Conservation (phyloP, 1,140 invertebrate genomes). For the Conopomorpha cramerella region DNA sequence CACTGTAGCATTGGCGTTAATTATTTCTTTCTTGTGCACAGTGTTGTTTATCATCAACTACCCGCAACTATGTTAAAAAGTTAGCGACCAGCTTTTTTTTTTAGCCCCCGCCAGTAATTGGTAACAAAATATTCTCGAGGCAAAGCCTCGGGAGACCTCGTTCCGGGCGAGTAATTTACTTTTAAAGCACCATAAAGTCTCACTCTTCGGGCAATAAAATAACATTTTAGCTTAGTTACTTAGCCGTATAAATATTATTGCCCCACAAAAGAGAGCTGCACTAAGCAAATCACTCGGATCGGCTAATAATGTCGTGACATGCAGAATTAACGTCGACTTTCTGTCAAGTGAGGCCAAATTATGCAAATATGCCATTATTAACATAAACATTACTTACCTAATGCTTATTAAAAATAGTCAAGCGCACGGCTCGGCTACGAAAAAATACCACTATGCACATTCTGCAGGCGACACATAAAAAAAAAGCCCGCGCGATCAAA, state of each 20-base stretch:
- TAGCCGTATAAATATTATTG: constrained; percentile 23
- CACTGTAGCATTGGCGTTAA: too few relatives aligned
- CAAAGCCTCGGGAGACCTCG: too few relatives aligned
- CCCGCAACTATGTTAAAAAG: too few relatives aligned
- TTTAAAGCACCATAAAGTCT: constrained; percentile 56
- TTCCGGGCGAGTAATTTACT: constrained; percentile 52
- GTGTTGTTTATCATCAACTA: too few relatives aligned
- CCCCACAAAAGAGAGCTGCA: constrained; percentile 26
- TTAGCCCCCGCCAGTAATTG: constrained; percentile 35
- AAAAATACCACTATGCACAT: too few relatives aligned
- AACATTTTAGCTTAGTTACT: constrained; percentile 51
- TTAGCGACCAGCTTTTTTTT: too few relatives aligned
- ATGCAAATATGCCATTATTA: constrained; percentile 26
- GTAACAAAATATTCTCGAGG: constrained; percentile 43
- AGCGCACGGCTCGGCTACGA: too few relatives aligned
- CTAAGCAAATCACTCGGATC: constrained; percentile 43
- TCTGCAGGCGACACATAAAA: too few relatives aligned
- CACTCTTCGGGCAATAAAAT: constrained; percentile 54
- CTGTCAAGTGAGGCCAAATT: constrained; percentile 21
- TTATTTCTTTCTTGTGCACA: too few relatives aligned
- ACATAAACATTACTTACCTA: too few relatives aligned
- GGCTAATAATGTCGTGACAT: constrained; percentile 34
- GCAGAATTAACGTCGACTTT: constrained; percentile 30
- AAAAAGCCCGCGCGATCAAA: constrained; percentile 33
- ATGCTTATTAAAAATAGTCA: too few relatives aligned